phyloP scores from a whole-genome alignment of 2,113 vertebrate species.

The Zootoca vivipara region DNA sequence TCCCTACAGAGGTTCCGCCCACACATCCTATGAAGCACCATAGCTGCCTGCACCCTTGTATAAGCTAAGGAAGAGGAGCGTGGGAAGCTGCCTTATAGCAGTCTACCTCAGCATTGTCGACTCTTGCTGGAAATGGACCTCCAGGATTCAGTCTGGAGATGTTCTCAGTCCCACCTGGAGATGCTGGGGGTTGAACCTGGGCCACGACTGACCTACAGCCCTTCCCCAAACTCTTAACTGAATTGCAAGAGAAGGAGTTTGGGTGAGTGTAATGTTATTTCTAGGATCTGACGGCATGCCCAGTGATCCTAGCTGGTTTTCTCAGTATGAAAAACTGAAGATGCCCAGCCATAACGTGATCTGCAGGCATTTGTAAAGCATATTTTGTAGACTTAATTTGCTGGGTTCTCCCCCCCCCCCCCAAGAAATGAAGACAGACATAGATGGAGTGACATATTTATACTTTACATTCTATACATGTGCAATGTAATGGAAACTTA shows the following conservation, averaged over 20 bases:
- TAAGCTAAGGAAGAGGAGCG: no score
- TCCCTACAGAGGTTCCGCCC: no score
- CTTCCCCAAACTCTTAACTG: no score
- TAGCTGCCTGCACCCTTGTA: no score
- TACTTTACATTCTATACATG: not conserved
- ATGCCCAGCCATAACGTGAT: accelerated
- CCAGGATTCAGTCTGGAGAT: no score
- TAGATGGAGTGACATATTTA: not conserved
- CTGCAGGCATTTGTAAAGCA: not conserved
- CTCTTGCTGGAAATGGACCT: no score
- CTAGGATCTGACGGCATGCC: not conserved
- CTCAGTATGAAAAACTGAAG: conserved; percentile 40
- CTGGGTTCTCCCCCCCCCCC: not conserved
- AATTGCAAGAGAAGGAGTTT: not conserved
- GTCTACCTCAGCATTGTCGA: no score
- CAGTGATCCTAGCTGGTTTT: conserved; percentile 31
- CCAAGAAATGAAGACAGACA: not conserved
- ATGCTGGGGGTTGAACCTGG: no score
- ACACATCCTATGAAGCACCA: no score
- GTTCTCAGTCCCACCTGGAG: no score
- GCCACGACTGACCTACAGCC: no score
- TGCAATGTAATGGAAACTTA: accelerated
- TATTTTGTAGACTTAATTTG: not conserved
- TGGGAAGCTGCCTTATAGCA: no score
- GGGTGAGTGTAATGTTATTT: not conserved